Evolutionary conservation across 2,888 invertebrate species (phyloP).

Genomic region (Spilarctia lutea): DNA sequence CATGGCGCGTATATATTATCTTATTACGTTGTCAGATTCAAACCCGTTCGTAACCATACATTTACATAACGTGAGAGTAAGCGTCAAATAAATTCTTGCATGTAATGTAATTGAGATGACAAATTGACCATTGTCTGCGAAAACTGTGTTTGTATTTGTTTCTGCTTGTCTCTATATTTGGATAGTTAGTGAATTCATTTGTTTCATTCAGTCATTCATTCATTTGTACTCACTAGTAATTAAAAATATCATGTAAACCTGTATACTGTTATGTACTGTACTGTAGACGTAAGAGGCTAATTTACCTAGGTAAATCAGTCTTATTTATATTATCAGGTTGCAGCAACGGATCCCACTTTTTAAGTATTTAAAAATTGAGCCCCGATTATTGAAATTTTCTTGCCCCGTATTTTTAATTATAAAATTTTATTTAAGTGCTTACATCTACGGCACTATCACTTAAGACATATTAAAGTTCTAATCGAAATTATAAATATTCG

Average conservation of each 20-base stretch:
- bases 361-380: not conserved
- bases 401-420: not conserved
- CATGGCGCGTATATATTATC: not conserved
- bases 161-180: not conserved
- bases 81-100: constrained; percentile 2
- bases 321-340: not conserved
- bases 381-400: not conserved
- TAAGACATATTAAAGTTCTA: not conserved
- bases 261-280: too few relatives aligned
- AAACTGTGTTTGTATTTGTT: not conserved
- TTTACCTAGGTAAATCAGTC: not conserved
- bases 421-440: not conserved
- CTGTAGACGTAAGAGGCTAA: too few relatives aligned
- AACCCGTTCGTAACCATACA: not conserved
- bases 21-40: constrained; percentile 4
- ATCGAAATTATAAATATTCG: not conserved
- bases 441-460: not conserved
- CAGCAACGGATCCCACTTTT: not conserved
- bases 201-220: too few relatives aligned
- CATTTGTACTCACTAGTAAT: too few relatives aligned
- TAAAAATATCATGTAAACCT: too few relatives aligned
- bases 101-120: not conserved
- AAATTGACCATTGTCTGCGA: not conserved
- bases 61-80: not conserved
- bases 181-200: not conserved